Percentiles rank a stretch among this genome's conserved stretches.
These are phyloP conservation scores for Galeopsomyia nigrocyanea DNA, from an alignment of 2,888 invertebrate species.

Conservation along the genomic window DNA sequence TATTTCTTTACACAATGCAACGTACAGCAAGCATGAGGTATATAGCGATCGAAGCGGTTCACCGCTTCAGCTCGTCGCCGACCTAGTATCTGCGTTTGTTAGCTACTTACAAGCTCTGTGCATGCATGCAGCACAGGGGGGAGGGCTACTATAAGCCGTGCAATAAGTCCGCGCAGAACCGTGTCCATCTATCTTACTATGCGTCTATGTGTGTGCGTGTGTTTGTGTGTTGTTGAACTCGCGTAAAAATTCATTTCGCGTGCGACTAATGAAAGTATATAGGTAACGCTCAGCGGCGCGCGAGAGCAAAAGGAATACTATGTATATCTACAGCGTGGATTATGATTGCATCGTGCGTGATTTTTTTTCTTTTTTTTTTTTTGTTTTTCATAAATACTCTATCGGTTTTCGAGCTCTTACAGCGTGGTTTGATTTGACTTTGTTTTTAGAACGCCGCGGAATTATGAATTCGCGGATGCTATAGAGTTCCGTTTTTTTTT, in stretches of 20 bases:
- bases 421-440: background rate
- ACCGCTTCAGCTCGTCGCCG: too few relatives aligned
- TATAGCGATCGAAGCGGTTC: too few relatives aligned
- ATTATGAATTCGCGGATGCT: background rate
- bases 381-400: background rate
- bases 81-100: background rate
- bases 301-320: conserved; percentile 14
- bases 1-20: too few relatives aligned
- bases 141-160: background rate
- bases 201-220: too few relatives aligned
- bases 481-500: background rate
- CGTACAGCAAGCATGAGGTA: too few relatives aligned
- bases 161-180: background rate
- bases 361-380: too few relatives aligned
- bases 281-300: background rate
- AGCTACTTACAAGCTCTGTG: background rate
- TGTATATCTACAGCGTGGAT: too few relatives aligned
- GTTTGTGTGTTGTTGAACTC: conserved; percentile 24
- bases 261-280: background rate
- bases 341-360: background rate
- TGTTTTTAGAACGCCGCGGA: background rate
- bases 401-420: background rate
- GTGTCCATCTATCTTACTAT: background rate
- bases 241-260: background rate
- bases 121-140: conserved; percentile 9